A percentile compares a stretch with the other conserved stretches of the same genome.
Evolutionary conservation across 2,888 invertebrate genomes (phyloP).

Genomic region (Synanthedon myopaeformis): DNA sequence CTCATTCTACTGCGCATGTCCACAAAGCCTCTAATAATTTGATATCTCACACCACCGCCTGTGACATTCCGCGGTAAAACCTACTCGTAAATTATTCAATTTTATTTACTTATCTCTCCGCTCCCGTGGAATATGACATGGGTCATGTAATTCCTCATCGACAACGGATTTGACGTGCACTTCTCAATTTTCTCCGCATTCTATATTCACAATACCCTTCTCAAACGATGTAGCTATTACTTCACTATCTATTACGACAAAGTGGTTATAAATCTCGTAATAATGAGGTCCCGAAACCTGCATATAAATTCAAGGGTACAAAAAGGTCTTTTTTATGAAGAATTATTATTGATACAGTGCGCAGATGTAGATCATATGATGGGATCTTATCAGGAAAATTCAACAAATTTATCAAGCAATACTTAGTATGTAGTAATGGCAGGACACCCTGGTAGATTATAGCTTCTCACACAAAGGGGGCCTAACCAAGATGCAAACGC

Average conservation of each 20-base stretch:
- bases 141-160: slow-evolving; percentile 7
- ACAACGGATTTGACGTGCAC: neutral
- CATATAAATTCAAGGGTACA: neutral
- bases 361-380: too few relatives aligned
- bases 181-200: neutral
- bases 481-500: too few relatives aligned
- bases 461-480: too few relatives aligned
- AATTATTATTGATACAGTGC: too few relatives aligned
- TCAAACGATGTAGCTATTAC: neutral
- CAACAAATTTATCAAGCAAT: too few relatives aligned
- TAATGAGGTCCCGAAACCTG: neutral
- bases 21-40: slow-evolving; percentile 55
- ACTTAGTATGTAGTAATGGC: too few relatives aligned
- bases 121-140: slow-evolving; percentile 31
- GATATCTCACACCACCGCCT: slow-evolving; percentile 62
- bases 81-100: slow-evolving; percentile 62
- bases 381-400: too few relatives aligned
- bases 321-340: too few relatives aligned
- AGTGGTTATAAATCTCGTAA: neutral
- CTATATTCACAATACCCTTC: neutral
- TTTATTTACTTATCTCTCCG: slow-evolving; percentile 50
- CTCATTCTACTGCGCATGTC: slow-evolving; percentile 42
- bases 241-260: neutral
- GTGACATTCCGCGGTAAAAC: slow-evolving; percentile 61
- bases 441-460: too few relatives aligned